Evolutionary conservation across 2,888 invertebrate genomes (phyloP), one percentile per base, ranked within the genome.

Genomic region (Lepidonotus clava): DNA sequence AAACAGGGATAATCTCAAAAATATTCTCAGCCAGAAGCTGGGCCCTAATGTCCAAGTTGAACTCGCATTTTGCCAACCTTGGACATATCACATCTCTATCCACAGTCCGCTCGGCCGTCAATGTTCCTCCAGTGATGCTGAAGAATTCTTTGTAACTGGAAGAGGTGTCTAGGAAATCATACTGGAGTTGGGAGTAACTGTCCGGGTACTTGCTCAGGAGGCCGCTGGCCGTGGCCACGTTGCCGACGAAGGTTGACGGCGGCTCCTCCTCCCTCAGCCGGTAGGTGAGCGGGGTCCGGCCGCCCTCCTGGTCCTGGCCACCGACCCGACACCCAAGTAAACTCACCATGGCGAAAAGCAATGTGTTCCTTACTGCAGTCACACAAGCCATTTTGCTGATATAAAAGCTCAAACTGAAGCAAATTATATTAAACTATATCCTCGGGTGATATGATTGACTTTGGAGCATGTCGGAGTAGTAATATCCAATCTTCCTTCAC

Each of bases 151-250:
- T 80, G 61, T 80, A 80, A 1, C 28, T 24, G 5, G 36, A 21
- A 46, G 89, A 86, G 53, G 86, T 76, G 11, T 88, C 66, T n/a
- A 90, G 88, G 71, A 90, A 88, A 18, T 67, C 71, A 83, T 87
- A 90, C 14, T 85, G 46, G 14, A 89, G 71, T 14, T 34, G 36
- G 18, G 32, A 38, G 24, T 18, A 89, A 83, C 34, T 71, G 53
- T 8, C 53, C 34, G 66, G 36, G 46, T 87, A 88, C 28, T 61
- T 71, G 77, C 67, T 66, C 40, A 46, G 83, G 38, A 89, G 85
- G 18, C 86, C 56, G 14, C 86, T 86, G 91, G 96, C 96, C 0
- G 88, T 86, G 41, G 91, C 89, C 14, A 92, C 86, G 86, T 91
- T 91, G 14, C 91, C 92, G 0, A 92, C 87, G n/a, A 89, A 88